Percentiles rank a stretch among this genome's conserved stretches.
These are phyloP conservation scores for Sturnira hondurensis DNA, from an alignment of 2,113 vertebrate species.

Conservation along the genomic window DNA sequence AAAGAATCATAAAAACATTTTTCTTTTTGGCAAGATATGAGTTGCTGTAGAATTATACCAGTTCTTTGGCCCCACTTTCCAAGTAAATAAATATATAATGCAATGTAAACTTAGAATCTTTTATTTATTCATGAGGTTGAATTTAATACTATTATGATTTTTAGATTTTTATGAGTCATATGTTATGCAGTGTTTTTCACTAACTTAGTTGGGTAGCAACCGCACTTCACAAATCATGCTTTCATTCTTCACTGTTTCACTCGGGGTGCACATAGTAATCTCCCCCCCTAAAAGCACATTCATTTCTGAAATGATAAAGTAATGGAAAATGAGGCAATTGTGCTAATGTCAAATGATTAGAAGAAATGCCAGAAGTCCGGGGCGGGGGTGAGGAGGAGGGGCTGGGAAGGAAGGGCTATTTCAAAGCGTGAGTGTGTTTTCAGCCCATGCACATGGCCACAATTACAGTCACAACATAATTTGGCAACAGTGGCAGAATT, in stretches of 20 bases:
- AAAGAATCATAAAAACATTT: slow-evolving; percentile 74
- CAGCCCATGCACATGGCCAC: slow-evolving; percentile 71
- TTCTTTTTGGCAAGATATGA: slow-evolving; percentile 66
- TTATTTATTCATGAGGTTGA: slow-evolving; percentile 85
- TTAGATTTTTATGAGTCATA: slow-evolving; percentile 80
- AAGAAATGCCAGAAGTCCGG: slow-evolving; percentile 41
- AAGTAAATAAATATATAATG: slow-evolving; percentile 83
- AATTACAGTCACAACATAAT: slow-evolving; percentile 78
- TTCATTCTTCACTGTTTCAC: slow-evolving; percentile 71
- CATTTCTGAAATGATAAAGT: slow-evolving; percentile 65
- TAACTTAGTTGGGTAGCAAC: slow-evolving; percentile 73
- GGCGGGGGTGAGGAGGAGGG: not conserved
- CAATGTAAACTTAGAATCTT: slow-evolving; percentile 80
- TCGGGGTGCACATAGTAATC: slow-evolving; percentile 50
- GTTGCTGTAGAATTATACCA: slow-evolving; percentile 76
- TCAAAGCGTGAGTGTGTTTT: slow-evolving; percentile 63
- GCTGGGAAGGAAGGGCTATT: not conserved
- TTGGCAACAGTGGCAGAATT: slow-evolving; percentile 79
- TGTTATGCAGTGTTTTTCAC: slow-evolving; percentile 70
- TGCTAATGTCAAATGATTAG: slow-evolving; percentile 70
- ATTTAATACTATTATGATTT: slow-evolving; percentile 83
- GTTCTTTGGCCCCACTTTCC: slow-evolving; percentile 75
- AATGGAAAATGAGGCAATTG: slow-evolving; percentile 54
- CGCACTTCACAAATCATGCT: slow-evolving; percentile 65
- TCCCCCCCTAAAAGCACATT: slow-evolving; percentile 30